Conservation (phyloP, 2,113 vertebrate species). For the Thalassoma bifasciatum region DNA sequence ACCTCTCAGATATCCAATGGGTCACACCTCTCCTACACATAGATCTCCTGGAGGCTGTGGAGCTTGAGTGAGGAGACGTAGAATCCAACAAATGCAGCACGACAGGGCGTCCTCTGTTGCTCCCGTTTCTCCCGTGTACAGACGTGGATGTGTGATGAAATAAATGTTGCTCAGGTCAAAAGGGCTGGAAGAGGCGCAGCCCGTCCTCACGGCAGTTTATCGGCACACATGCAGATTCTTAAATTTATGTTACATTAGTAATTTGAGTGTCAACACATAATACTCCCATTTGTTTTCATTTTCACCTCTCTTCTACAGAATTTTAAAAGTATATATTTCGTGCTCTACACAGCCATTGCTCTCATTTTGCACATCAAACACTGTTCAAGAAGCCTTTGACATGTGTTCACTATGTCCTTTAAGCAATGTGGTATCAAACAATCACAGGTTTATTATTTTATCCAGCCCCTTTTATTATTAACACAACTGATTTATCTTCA, state of each 20-base stretch:
- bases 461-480: conserved; percentile 23
- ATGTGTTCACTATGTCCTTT: conserved; percentile 51
- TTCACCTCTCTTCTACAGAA: conserved; percentile 47
- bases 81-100: conserved; percentile 40
- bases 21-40: conserved; percentile 99
- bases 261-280: conserved; percentile 60
- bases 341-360: conserved; percentile 75
- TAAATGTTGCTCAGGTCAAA: conserved; percentile 82
- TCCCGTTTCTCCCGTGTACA: conserved; percentile 57
- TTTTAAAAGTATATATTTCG: conserved; percentile 38
- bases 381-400: conserved; percentile 68
- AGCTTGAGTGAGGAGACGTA: conserved; percentile 42
- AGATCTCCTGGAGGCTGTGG: conserved; percentile 69
- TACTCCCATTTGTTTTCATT: conserved; percentile 57
- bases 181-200: conserved; percentile 65
- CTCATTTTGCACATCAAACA: conserved; percentile 79
- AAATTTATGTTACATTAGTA: conserved; percentile 65
- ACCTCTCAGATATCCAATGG: conserved; percentile 99
- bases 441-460: conserved; percentile 43
- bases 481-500: conserved; percentile 25
- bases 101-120: conserved; percentile 43
- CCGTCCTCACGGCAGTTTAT: conserved; percentile 71
- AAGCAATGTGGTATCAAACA: conserved; percentile 61
- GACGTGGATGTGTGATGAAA: conserved; percentile 75
- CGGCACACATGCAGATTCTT: conserved; percentile 73